Percentiles rank a stretch among this genome's conserved stretches.
Conservation (phyloP, 2,797 vertebrate genomes). For the Sebastolobus alascanus region DNA sequence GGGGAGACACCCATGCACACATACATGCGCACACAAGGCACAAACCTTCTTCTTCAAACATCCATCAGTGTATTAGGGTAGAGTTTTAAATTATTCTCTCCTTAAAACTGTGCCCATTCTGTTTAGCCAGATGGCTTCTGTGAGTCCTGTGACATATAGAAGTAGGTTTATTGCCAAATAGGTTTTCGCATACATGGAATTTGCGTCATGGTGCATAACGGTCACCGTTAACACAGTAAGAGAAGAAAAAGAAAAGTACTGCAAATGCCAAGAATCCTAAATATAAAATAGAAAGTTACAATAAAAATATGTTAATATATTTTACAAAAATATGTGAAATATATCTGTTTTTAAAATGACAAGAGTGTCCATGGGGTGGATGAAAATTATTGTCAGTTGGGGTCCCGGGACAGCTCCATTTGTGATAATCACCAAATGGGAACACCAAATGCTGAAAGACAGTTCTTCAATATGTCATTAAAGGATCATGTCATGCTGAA, state of each 20-base stretch:
- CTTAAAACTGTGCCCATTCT: not conserved
- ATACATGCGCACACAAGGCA: not conserved
- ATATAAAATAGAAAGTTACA: not conserved
- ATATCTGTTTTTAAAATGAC: too few relatives aligned
- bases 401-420: too few relatives aligned
- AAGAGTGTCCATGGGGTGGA: too few relatives aligned
- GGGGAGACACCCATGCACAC: constrained; percentile 8
- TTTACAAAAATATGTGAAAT: too few relatives aligned
- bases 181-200: not conserved
- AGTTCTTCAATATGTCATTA: not conserved
- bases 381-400: too few relatives aligned
- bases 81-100: not conserved
- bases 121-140: not conserved
- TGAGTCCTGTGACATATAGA: not conserved
- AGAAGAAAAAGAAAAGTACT: not conserved
- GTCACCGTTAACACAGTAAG: not conserved
- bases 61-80: not conserved
- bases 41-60: constrained; percentile 31
- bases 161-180: not conserved
- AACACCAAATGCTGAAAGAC: not conserved
- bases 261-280: not conserved
- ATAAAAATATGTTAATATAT: too few relatives aligned
- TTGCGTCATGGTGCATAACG: not conserved
- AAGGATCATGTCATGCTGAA: not conserved
- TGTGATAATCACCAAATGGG: not conserved